Evolutionary conservation across 2,888 invertebrate genomes (phyloP), one percentile per base, ranked within the genome.

Genomic region (Sipha maydis): DNA sequence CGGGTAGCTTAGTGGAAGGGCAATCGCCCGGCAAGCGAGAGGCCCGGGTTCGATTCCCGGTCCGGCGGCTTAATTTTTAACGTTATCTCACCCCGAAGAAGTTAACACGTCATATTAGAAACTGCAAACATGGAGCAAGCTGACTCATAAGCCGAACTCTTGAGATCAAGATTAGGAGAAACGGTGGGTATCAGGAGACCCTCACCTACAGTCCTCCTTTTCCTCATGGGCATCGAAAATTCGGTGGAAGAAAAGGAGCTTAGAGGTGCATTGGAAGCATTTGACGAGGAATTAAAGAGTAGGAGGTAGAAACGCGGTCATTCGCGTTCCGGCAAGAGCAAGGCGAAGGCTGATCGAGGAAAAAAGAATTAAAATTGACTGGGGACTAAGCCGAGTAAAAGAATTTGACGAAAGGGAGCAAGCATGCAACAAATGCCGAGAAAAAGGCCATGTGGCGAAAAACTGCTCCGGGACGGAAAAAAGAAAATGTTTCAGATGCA

Each of bases 241-340:
- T 38, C 21, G 75, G 75, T 75, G 34, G 75, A 75, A 75, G 75
- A 34, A 75, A 38, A 11, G 3, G 75, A 75, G 21, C 75, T 75
- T 4, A 75, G 75, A 34, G 21, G 21, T 14, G 34, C 75, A 11
- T 4, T 75, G 31, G 75, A 19, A 75, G 75, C 14, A 38, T 75
- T 34, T 34, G 75, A 75, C 75, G 21, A 8, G 7, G 75, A 34
- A 14, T 19, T 75, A 19, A 31, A 69, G 7, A 69, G 69, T 21
- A 21, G 38, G 76, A 38, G 4, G 38, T 38, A 76, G 38, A 38
- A 38, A 38, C 1, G 38, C 21, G 4, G 25, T 76, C 38, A 76
- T 76, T 19, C 38, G 38, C 25, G 38, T 21, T 7, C 76, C 76
- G 38, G 3, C 19, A 19, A 76, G 38, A 38, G 76, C 38, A 19